These are phyloP conservation scores for Cataglyphis hispanica DNA, from an alignment of 1,140 invertebrate species.

Conservation along the genomic window DNA sequence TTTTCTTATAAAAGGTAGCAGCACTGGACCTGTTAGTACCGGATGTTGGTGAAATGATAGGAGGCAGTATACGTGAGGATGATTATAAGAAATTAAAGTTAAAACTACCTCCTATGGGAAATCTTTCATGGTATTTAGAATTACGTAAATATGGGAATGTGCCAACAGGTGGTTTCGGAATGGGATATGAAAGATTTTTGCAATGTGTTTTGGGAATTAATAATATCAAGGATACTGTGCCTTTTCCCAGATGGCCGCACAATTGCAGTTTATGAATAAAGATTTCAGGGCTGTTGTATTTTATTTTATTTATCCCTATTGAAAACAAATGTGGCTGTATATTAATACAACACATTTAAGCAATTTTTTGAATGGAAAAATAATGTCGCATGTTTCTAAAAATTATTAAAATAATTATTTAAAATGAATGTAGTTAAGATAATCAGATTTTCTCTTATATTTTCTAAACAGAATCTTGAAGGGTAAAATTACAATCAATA, in stretches of 20 bases:
- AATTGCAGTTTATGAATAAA: conserved; percentile 92
- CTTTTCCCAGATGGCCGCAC: conserved; percentile 97
- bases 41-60: conserved; percentile 96
- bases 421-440: background rate
- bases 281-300: conserved; percentile 70
- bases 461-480: background rate
- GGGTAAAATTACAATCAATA: conserved; percentile 6
- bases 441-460: background rate
- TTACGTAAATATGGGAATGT: conserved; percentile 95
- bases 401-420: background rate
- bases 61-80: conserved; percentile 97
- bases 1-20: conserved; percentile 87
- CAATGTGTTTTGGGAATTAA: conserved; percentile 92
- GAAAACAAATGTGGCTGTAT: conserved; percentile 5
- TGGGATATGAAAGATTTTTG: conserved; percentile 97
- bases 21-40: conserved; percentile 96
- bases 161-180: conserved; percentile 96
- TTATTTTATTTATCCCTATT: conserved; percentile 61
- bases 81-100: conserved; percentile 89
- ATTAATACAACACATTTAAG: conserved; percentile 11
- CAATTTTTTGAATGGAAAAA: conserved; percentile 18
- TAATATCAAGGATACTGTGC: conserved; percentile 97
- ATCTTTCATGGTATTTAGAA: conserved; percentile 96
- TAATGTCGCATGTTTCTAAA: conserved; percentile 9
- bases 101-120: conserved; percentile 87